Evolutionary conservation across 2,113 vertebrate genomes (phyloP).

Genomic region (Oncorhynchus clarkii): DNA sequence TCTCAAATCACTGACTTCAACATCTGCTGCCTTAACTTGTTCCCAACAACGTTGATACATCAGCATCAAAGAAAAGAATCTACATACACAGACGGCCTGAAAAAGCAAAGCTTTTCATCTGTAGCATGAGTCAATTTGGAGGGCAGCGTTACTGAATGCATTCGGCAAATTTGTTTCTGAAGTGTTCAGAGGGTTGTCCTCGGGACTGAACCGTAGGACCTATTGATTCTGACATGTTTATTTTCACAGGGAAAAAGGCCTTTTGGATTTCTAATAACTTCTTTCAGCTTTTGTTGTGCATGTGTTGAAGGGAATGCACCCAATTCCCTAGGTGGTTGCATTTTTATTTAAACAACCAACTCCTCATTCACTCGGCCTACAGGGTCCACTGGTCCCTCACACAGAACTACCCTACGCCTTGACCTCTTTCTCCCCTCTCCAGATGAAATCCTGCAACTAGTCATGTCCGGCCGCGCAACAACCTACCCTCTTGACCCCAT

Average conservation of each 20-base stretch:
- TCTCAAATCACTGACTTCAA: slow-evolving; percentile 56
- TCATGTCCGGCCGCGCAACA: too few relatives aligned
- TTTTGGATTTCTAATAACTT: slow-evolving; percentile 53
- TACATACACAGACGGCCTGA: slow-evolving; percentile 42
- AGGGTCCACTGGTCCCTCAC: too few relatives aligned
- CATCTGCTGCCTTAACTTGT: slow-evolving; percentile 60
- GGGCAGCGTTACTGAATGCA: slow-evolving; percentile 51
- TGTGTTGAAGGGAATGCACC: slow-evolving; percentile 53
- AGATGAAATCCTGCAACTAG: too few relatives aligned
- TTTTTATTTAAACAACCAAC: slow-evolving; percentile 40
- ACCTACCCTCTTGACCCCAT: too few relatives aligned
- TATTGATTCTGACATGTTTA: slow-evolving; percentile 77
- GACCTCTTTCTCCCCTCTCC: too few relatives aligned
- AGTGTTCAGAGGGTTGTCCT: slow-evolving; percentile 54
- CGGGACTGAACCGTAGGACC: slow-evolving; percentile 48
- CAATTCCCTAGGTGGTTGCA: slow-evolving; percentile 38
- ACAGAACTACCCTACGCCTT: too few relatives aligned
- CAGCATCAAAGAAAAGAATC: slow-evolving; percentile 63
- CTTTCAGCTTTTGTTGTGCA: slow-evolving; percentile 50
- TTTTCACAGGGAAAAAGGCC: slow-evolving; percentile 54
- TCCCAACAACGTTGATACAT: slow-evolving; percentile 63
- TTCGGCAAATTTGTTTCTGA: slow-evolving; percentile 25
- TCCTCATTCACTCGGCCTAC: not conserved
- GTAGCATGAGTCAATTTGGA: slow-evolving; percentile 66
- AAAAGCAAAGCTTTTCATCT: slow-evolving; percentile 68